Evolutionary conservation across 64 coral and sea anemone genomes (phyloP).

Genomic region (Cladopsammia gracilis): DNA sequence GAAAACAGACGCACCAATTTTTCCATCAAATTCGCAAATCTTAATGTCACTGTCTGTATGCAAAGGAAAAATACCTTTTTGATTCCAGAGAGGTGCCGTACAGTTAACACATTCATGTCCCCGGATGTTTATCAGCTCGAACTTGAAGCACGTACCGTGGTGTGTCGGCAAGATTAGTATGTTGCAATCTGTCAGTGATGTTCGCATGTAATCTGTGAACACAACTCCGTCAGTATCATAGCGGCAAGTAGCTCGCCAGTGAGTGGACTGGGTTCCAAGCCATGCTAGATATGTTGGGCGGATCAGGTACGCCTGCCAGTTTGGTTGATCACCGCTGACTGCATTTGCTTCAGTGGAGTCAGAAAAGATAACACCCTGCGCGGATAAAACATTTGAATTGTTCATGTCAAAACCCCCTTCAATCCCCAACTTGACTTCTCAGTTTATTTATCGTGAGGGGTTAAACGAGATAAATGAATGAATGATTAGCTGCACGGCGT

Average conservation of each 20-base stretch:
- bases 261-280: background rate
- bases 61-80: background rate
- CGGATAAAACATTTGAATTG: no score
- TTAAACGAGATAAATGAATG: no score
- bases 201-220: slow-evolving; percentile 34
- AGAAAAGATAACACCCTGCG: no score
- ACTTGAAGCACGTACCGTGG: background rate
- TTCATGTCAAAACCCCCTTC: no score
- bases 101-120: slow-evolving; percentile 34
- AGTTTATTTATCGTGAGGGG: no score
- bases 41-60: background rate
- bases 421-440: no score
- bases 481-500: no score
- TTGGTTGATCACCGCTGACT: no score
- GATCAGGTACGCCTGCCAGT: background rate
- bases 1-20: background rate
- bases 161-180: background rate
- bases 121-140: slow-evolving; percentile 54
- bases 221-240: slow-evolving; percentile 18
- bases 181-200: slow-evolving; percentile 12
- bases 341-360: no score
- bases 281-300: background rate
- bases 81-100: background rate
- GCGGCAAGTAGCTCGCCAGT: slow-evolving; percentile 63
- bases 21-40: slow-evolving; percentile 19